Conservation (phyloP, 2,888 invertebrate genomes). For the Ichneumoninae sp. region DNA sequence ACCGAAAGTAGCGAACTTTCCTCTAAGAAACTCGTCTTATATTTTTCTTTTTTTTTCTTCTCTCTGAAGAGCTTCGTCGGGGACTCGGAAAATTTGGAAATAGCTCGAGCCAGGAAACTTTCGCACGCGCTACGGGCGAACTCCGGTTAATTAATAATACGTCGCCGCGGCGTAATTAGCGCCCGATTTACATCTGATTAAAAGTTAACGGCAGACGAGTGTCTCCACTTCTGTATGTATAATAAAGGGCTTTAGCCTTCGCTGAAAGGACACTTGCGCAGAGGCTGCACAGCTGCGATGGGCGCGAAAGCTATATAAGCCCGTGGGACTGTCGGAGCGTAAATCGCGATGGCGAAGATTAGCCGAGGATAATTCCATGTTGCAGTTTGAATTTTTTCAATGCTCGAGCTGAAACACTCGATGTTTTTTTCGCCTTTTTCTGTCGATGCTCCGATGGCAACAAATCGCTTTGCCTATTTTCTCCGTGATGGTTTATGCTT, state of each 20-base stretch:
- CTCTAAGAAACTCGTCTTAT: not conserved
- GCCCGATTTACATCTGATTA: constrained; percentile 79
- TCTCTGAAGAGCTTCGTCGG: not conserved
- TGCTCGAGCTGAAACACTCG: not conserved
- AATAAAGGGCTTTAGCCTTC: constrained; percentile 63
- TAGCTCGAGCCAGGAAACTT: constrained; percentile 14
- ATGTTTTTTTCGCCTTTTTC: constrained; percentile 4
- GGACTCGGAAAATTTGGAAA: constrained; percentile 50
- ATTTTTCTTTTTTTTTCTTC: not conserved
- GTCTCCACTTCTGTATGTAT: constrained; percentile 45
- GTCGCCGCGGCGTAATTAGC: constrained; percentile 76
- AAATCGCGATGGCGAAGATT: constrained; percentile 47
- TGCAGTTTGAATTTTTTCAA: constrained; percentile 33
- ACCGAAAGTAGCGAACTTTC: constrained; percentile 31
- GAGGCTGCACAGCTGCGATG: constrained; percentile 23
- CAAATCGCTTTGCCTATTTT: too few species aligned
- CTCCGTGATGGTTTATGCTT: too few species aligned
- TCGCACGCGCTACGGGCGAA: constrained; percentile 39
- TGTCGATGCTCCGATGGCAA: too few species aligned
- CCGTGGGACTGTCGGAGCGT: constrained; percentile 23
- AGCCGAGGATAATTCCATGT: constrained; percentile 48
- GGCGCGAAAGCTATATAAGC: constrained; percentile 18
- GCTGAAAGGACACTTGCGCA: constrained; percentile 53
- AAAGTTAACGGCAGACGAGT: constrained; percentile 73
- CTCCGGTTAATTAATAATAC: constrained; percentile 77